A percentile compares a stretch with the other conserved stretches of the same genome.
Evolutionary conservation across 2,888 invertebrate genomes (phyloP).

Genomic region (Pimpla rufipes): DNA sequence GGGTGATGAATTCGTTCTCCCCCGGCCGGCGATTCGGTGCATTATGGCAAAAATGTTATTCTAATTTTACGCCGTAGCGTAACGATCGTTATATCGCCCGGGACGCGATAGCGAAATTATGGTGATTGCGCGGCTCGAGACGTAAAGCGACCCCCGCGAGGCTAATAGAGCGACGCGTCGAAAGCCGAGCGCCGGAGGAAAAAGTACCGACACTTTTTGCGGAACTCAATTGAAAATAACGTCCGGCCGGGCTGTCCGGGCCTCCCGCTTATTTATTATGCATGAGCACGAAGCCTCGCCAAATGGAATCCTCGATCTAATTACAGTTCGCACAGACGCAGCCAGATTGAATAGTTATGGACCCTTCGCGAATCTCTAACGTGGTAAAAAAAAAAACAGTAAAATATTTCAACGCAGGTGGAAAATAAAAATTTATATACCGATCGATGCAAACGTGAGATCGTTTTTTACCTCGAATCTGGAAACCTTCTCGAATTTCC

Average conservation of each 20-base stretch:
- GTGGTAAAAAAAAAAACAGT: no score
- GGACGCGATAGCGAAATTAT: not conserved
- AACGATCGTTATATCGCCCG: not conserved
- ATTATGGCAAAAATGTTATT: no score
- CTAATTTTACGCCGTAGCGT: not conserved
- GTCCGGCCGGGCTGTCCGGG: not conserved
- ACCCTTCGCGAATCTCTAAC: not conserved
- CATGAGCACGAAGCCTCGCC: not conserved
- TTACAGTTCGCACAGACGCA: not conserved
- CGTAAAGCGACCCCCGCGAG: not conserved
- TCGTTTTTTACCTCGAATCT: no score
- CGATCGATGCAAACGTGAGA: no score
- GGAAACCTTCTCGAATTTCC: no score
- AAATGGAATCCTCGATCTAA: not conserved
- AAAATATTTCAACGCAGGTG: no score
- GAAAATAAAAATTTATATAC: no score
- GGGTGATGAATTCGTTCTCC: no score
- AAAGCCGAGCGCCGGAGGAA: not conserved
- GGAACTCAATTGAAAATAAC: slow-evolving; percentile 6
- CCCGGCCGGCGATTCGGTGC: no score
- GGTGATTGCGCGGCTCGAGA: not conserved
- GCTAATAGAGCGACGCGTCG: not conserved
- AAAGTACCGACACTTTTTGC: not conserved
- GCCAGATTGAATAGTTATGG: not conserved
- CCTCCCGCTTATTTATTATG: not conserved